Conservation (phyloP, 1,140 invertebrate genomes). For the Drosophila mauritiana region DNA sequence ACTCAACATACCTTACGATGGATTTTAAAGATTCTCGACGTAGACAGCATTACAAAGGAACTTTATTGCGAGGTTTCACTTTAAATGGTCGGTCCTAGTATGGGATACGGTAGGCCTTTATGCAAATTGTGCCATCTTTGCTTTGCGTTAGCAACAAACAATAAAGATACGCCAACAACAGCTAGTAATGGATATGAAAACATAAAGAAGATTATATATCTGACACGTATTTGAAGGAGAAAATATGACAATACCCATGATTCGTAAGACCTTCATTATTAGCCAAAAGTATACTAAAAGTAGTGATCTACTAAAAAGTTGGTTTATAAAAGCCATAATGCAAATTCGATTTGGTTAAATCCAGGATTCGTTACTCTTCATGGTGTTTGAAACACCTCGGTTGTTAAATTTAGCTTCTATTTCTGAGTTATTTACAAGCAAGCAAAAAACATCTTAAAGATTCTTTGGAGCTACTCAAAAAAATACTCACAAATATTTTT, state of each 20-base stretch:
- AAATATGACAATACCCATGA: neutral
- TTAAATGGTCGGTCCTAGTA: slow-evolving; percentile 28
- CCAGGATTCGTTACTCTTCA: slow-evolving; percentile 15
- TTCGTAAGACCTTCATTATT: neutral
- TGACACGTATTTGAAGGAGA: neutral
- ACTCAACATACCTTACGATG: slow-evolving; percentile 8
- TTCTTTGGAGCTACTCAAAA: neutral
- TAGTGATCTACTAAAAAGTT: neutral
- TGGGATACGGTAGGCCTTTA: slow-evolving; percentile 5
- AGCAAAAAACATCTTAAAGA: no score
- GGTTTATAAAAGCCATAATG: no score
- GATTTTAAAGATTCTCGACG: slow-evolving; percentile 16
- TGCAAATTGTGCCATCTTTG: slow-evolving; percentile 14
- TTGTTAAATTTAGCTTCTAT: no score
- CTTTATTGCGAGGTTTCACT: slow-evolving; percentile 20
- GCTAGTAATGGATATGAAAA: neutral
- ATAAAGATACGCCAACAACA: neutral
- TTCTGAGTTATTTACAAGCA: no score
- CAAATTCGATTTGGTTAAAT: slow-evolving; percentile 3
- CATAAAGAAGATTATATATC: neutral
- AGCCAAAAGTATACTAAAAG: neutral
- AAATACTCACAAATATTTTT: neutral
- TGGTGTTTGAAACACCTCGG: neutral
- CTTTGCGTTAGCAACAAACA: neutral
- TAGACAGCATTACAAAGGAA: slow-evolving; percentile 4